Conservation (phyloP, 2,113 vertebrate species). For the Nesoenas mayeri region DNA sequence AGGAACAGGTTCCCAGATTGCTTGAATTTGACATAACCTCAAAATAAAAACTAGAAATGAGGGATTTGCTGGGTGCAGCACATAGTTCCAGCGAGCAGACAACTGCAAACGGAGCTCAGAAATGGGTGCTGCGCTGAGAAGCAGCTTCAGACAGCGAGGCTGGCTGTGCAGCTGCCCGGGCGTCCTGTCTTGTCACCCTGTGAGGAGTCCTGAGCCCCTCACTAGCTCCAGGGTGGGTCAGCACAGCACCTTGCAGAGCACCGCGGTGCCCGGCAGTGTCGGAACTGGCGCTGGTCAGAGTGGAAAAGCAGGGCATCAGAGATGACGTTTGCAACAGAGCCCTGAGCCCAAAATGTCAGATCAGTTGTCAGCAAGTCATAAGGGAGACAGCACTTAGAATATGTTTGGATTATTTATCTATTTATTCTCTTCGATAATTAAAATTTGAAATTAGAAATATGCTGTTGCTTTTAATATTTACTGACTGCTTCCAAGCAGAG, state of each 20-base stretch:
- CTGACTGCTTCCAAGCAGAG: neutral
- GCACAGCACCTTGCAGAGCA: neutral
- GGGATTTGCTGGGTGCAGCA: neutral
- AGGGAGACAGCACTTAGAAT: neutral
- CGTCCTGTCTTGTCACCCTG: neutral
- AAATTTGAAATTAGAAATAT: neutral
- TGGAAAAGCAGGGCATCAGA: neutral
- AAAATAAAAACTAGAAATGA: neutral
- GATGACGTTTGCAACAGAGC: rapidly evolving
- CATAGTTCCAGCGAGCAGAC: neutral
- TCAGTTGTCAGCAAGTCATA: neutral
- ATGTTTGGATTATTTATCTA: neutral
- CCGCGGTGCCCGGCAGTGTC: neutral
- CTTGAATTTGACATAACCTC: neutral
- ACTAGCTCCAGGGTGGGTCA: neutral
- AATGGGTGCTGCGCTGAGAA: neutral
- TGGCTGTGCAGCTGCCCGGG: neutral
- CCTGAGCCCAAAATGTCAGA: neutral
- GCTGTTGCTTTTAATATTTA: neutral
- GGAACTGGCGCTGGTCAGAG: neutral
- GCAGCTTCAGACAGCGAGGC: neutral
- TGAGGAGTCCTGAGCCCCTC: neutral
- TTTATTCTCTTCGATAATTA: neutral
- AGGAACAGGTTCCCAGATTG: neutral
- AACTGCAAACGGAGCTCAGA: neutral